Evolutionary conservation across 2,113 vertebrate genomes (phyloP).

Genomic region (Carettochelys insculpta): DNA sequence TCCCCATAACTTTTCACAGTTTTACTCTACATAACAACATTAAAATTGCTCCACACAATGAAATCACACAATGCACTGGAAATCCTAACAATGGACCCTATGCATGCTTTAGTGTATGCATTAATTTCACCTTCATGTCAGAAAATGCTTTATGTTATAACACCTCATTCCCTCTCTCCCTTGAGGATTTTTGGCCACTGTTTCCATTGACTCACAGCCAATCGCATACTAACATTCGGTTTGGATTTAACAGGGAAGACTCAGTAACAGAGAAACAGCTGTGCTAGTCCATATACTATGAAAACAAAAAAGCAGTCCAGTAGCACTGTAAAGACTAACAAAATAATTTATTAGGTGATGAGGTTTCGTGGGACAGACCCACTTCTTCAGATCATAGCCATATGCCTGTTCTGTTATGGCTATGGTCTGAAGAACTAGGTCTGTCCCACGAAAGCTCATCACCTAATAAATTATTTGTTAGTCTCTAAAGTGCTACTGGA

Average conservation of each 20-base stretch:
- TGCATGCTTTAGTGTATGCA: neutral
- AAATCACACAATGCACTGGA: neutral
- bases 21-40: neutral
- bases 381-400: too few relatives aligned
- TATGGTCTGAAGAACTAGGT: too few relatives aligned
- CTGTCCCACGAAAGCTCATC: too few relatives aligned
- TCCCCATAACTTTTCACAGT: neutral
- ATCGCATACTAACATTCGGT: neutral
- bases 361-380: too few relatives aligned
- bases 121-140: neutral
- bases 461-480: too few relatives aligned
- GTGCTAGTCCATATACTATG: too few relatives aligned
- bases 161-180: neutral
- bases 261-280: neutral
- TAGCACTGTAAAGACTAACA: too few relatives aligned
- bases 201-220: neutral
- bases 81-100: neutral
- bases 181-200: neutral
- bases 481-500: too few relatives aligned
- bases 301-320: too few relatives aligned
- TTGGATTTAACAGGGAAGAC: neutral
- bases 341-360: too few relatives aligned
- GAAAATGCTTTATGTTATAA: neutral
- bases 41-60: neutral
- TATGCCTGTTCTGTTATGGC: too few relatives aligned